Evolutionary conservation across 2,888 invertebrate species (phyloP).

Genomic region (Lasius fuliginosus): DNA sequence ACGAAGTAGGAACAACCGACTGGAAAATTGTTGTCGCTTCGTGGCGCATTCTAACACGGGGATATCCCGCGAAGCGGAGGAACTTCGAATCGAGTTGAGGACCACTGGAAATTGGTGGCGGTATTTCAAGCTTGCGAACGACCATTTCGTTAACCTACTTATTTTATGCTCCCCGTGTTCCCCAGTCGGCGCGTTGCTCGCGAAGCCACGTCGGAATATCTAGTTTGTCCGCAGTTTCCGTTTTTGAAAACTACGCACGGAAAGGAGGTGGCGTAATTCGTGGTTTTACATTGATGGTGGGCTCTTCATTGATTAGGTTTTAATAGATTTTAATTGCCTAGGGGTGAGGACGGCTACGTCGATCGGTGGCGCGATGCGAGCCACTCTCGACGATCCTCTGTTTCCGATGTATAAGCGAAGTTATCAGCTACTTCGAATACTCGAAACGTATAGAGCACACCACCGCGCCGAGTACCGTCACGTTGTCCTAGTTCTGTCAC

Average conservation of each 20-base stretch:
- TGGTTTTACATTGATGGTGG: constrained; percentile 16
- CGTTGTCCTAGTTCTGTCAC: constrained; percentile 49
- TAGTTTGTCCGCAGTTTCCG: constrained; percentile 65
- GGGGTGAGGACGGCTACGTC: neutral
- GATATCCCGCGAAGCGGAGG: constrained; percentile 44
- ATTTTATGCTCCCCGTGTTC: constrained; percentile 68
- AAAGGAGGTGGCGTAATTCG: constrained; percentile 44
- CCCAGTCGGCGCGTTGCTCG: constrained; percentile 35
- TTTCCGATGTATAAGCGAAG: constrained; percentile 45
- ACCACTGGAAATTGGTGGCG: constrained; percentile 74
- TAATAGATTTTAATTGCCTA: constrained; percentile 31
- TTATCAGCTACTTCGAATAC: constrained; percentile 49
- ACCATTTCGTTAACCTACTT: constrained; percentile 79
- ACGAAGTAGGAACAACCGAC: constrained; percentile 70
- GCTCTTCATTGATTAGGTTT: constrained; percentile 52
- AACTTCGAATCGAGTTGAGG: constrained; percentile 75
- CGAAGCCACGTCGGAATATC: constrained; percentile 54
- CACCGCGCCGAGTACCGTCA: constrained; percentile 39
- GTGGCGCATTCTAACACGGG: constrained; percentile 58
- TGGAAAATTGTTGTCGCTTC: constrained; percentile 76
- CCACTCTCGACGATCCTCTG: constrained; percentile 36
- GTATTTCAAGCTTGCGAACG: constrained; percentile 76
- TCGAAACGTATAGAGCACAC: constrained; percentile 13
- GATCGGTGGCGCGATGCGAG: constrained; percentile 9
- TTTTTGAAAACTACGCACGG: constrained; percentile 57